A percentile compares a stretch with the other conserved stretches of the same genome.
These are phyloP conservation scores for Ardeotis arabs DNA, from an alignment of 2,113 vertebrate genomes.

Conservation along the genomic window DNA sequence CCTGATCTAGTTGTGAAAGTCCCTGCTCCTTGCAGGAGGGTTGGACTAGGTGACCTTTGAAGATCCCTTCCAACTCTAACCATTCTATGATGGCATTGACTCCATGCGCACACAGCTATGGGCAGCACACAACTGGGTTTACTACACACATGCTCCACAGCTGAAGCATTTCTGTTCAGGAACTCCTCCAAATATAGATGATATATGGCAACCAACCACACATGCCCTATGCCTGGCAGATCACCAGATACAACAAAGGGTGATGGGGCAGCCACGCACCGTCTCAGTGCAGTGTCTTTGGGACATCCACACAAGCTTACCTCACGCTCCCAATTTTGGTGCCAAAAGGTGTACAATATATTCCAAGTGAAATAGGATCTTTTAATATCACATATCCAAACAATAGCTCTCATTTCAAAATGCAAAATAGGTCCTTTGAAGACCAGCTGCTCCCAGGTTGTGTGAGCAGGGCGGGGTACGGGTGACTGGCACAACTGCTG, in stretches of 20 bases:
- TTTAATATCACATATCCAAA: constrained; percentile 60
- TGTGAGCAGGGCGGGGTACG: not conserved
- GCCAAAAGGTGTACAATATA: constrained; percentile 18
- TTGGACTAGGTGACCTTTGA: no score
- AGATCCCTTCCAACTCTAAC: no score
- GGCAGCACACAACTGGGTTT: not conserved
- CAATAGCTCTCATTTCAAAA: constrained; percentile 54
- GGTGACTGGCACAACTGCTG: constrained; percentile 18
- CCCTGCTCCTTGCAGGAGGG: no score
- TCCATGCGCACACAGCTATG: accelerated
- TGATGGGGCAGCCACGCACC: accelerated
- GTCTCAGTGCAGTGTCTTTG: accelerated
- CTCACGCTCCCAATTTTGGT: not conserved
- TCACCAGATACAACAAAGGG: accelerated
- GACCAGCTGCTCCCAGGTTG: constrained; percentile 1
- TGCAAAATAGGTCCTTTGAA: constrained; percentile 42
- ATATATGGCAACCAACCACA: accelerated
- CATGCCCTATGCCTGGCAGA: accelerated
- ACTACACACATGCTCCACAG: accelerated
- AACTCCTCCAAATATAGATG: not conserved
- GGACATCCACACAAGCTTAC: not conserved
- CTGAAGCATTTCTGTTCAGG: not conserved
- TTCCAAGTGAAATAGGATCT: constrained; percentile 33
- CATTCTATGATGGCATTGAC: accelerated
- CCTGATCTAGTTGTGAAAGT: no score